Evolutionary conservation across 2,888 invertebrate species (phyloP), one percentile per base, ranked within the genome.

Genomic region (Hipparchia semele): DNA sequence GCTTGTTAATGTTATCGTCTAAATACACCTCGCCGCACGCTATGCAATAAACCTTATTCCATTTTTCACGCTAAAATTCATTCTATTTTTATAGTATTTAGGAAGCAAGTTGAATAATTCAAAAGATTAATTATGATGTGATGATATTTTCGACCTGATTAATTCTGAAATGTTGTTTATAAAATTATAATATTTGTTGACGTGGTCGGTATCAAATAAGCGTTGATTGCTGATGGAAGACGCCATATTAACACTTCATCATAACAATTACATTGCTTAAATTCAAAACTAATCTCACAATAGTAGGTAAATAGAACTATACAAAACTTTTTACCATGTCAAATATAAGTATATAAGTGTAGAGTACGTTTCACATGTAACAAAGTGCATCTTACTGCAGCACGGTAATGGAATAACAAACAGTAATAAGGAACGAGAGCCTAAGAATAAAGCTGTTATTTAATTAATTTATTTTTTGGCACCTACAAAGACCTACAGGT

Each of bases 1-100:
- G 70, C 73, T 69, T 39, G 74, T 75, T 73, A 76, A 62, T 62
- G 46, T 62, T 62, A 62, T 72, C 69, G 74, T 45, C 62, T 62
- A 70, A 66, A 66, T 59, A 71, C 59, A 39, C 53, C 67, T 51
- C 23, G 23, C 45, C 45, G 68, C 73, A 73, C 74, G 72, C 70
- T 49, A 74, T 49, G 23, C 46, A 49, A 46, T 62, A 13, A 62
- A 13, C 62, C 46, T 60, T 60, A 60, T 39, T 33, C 12, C 33
- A 10, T 60, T 60, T 12, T 60, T 60, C 59, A 60, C 59, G 59
- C 59, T 60, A 60, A 60, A 60, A 12, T 5, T 60, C 13, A 23
- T 58, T 8, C 23, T 58, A 23, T 58, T 58, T 9, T 8, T 6
- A 58, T 7, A 2, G 8, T 8, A 23, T 8, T 58, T 58, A 58